Percentiles rank a stretch among this genome's conserved stretches.
These are phyloP conservation scores for Nebria brevicollis DNA, from an alignment of 2,888 invertebrate genomes.

Conservation along the genomic window DNA sequence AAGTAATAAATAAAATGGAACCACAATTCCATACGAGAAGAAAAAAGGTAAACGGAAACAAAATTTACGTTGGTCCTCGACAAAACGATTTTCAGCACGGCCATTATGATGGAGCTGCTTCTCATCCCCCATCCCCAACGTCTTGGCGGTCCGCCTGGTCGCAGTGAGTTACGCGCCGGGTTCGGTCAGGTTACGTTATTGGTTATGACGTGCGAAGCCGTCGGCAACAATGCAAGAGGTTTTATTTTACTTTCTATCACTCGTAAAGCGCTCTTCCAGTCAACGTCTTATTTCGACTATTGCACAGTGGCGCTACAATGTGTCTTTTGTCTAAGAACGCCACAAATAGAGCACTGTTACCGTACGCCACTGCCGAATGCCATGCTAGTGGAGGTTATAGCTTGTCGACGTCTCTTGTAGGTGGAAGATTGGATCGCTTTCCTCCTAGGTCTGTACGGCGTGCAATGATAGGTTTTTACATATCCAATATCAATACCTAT, in stretches of 20 bases:
- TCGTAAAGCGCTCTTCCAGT: slow-evolving; percentile 35
- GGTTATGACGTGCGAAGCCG: slow-evolving; percentile 43
- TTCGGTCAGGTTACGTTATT: slow-evolving; percentile 43
- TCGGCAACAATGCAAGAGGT: slow-evolving; percentile 37
- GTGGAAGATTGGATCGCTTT: slow-evolving; percentile 16
- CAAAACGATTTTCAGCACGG: slow-evolving; percentile 37
- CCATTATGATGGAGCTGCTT: not conserved
- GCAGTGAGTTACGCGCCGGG: slow-evolving; percentile 34
- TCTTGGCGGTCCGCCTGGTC: slow-evolving; percentile 8
- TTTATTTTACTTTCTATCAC: slow-evolving; percentile 47
- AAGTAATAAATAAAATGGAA: slow-evolving; percentile 36
- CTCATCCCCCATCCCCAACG: not conserved
- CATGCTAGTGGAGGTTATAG: not conserved
- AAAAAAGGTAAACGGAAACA: slow-evolving; percentile 38
- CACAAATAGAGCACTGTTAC: not conserved
- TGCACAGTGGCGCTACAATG: slow-evolving; percentile 19
- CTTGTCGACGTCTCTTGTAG: slow-evolving; percentile 4
- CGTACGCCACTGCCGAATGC: not conserved
- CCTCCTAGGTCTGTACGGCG: not conserved
- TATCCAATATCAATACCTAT: slow-evolving; percentile 47
- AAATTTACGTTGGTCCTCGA: slow-evolving; percentile 44
- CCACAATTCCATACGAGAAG: slow-evolving; percentile 8
- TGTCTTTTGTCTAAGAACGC: not conserved
- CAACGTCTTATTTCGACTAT: slow-evolving; percentile 44
- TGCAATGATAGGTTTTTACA: slow-evolving; percentile 45